A percentile compares a stretch with the other conserved stretches of the same genome.
Conservation (phyloP, 2,113 vertebrate genomes). For the Macheiramphus alcinus region DNA sequence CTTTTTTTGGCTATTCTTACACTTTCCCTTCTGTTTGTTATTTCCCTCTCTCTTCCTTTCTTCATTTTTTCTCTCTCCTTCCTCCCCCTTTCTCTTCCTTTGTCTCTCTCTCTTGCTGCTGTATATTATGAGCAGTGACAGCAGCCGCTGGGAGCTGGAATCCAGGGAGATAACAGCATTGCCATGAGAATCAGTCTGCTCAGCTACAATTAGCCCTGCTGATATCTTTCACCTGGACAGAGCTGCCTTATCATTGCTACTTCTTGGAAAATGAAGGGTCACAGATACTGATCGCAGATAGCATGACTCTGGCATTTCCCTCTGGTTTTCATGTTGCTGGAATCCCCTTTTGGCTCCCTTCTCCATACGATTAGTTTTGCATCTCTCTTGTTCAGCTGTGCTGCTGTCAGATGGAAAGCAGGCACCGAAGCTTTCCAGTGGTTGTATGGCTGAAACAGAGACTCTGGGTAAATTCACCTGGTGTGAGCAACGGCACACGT, state of each 20-base stretch:
- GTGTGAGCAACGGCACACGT: neutral
- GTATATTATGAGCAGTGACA: slow-evolving; percentile 40
- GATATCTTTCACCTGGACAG: slow-evolving; percentile 57
- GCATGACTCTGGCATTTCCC: neutral
- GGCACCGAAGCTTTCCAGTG: neutral
- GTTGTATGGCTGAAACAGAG: neutral
- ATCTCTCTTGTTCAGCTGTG: slow-evolving; percentile 20
- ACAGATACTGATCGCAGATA: slow-evolving; percentile 5
- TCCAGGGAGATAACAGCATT: slow-evolving; percentile 47
- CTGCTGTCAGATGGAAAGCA: slow-evolving; percentile 32
- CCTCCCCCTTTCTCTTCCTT: neutral
- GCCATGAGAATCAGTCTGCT: slow-evolving; percentile 20
- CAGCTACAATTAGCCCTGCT: slow-evolving; percentile 53
- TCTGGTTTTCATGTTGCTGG: slow-evolving; percentile 19
- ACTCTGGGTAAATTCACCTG: neutral
- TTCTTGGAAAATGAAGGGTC: slow-evolving; percentile 49
- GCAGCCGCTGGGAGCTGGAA: slow-evolving; percentile 46
- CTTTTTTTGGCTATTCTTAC: neutral
- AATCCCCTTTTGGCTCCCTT: slow-evolving; percentile 41
- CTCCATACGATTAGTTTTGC: neutral
- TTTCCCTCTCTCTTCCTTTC: neutral
- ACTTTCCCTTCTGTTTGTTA: neutral
- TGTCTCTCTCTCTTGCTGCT: neutral
- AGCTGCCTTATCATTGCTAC: slow-evolving; percentile 16
- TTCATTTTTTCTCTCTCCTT: neutral